These are phyloP conservation scores for Micromys minutus DNA, from an alignment of 2,113 vertebrate genomes.

Conservation along the genomic window DNA sequence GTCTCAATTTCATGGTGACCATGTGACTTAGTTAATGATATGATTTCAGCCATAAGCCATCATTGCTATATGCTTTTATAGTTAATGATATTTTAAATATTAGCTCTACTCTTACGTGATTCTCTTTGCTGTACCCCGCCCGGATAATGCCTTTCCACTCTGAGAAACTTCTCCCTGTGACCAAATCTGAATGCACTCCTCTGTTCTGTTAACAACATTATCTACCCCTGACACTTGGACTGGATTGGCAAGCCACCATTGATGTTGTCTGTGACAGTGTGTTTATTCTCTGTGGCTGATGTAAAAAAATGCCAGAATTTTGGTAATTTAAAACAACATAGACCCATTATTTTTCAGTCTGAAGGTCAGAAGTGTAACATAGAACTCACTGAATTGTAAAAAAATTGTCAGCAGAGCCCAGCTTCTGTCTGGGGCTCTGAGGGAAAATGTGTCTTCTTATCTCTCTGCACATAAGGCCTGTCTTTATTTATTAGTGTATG, in stretches of 20 bases:
- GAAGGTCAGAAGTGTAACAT: not conserved
- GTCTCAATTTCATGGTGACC: too few species aligned
- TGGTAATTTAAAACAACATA: not conserved
- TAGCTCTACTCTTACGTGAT: too few species aligned
- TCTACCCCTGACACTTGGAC: not conserved
- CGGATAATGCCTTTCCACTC: not conserved
- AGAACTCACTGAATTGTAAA: not conserved
- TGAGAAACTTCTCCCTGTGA: not conserved
- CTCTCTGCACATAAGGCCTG: not conserved
- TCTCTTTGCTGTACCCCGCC: not conserved
- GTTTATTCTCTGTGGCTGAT: not conserved
- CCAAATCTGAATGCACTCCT: not conserved
- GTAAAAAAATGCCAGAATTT: not conserved
- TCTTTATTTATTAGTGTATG: not conserved
- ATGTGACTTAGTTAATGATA: not conserved
- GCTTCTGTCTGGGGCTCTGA: not conserved
- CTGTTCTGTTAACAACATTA: not conserved
- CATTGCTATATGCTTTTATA: not conserved
- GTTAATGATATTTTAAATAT: not conserved
- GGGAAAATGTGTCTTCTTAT: not conserved
- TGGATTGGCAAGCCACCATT: not conserved
- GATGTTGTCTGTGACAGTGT: too few species aligned
- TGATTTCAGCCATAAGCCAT: too few species aligned
- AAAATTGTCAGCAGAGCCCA: not conserved
- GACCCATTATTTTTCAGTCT: not conserved